Evolutionary conservation across 2,888 invertebrate species (phyloP), one percentile per base, ranked within the genome.

Genomic region (Malthinus seriepunctatus): DNA sequence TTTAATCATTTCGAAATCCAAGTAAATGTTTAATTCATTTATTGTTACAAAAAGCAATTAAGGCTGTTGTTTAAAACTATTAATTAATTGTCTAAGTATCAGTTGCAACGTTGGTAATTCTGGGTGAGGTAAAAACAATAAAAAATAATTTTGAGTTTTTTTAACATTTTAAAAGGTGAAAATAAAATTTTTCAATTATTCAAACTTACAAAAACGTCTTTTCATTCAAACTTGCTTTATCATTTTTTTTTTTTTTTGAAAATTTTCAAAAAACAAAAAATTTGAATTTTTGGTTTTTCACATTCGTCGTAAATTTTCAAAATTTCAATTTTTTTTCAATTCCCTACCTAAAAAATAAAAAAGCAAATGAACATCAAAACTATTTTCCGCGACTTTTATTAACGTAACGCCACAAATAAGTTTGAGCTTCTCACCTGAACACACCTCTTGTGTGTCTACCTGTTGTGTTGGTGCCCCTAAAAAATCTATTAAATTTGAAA

Each of bases 331-430:
- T n/a, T 7, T 2, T 42, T 42, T 42, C 12, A n/a, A 42, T 42
- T 15, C 1, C 11, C 8, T 50, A 32, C 10, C 14, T 10, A 39
- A 32, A 37, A 37, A 14, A 8, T 15, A 37, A 50, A 10, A 39
- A 42, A 1, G 3, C 9, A 8, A 15, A 11, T 23, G 33, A 38
- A 4, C 11, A 48, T 47, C 59, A 59, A 59, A 54, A 59, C 51
- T 51, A 15, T 38, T 42, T 54, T 59, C 51, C 51, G 32, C 14
- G 5, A 10, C 34, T 32, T 56, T 45, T 34, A 6, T 37, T 44
- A 32, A 52, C 47, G 57, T 52, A 58, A 58, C 48, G 52, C 37
- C 44, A 49, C 57, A 58, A 58, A 38, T 33, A 12, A 23, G 44
- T 35, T 46, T 31, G 35, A 52, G 33, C 52, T 15, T 45, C 14